phyloP scores from a whole-genome alignment of 2,113 vertebrate species.

The Micromys minutus region DNA sequence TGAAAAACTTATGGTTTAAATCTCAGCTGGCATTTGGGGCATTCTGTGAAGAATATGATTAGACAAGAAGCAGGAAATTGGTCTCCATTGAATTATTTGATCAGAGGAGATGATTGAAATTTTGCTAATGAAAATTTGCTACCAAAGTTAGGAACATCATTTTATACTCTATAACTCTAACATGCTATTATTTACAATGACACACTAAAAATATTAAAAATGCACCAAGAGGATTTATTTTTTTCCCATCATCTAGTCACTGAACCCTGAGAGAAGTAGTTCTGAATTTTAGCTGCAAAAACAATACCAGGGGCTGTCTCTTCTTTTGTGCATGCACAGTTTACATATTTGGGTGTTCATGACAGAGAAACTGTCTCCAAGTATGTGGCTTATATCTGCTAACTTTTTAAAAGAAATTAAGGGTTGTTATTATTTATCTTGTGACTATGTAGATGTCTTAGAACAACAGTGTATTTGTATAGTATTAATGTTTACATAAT shows the following conservation, averaged over 20 bases:
- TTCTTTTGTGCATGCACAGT: neutral
- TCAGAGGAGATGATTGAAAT: constrained; percentile 1
- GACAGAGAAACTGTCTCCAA: neutral
- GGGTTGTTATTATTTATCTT: neutral
- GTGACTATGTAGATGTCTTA: constrained; percentile 4
- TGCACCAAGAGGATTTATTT: neutral
- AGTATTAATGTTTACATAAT: neutral
- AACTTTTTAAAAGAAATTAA: neutral
- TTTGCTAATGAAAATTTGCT: constrained; percentile 1
- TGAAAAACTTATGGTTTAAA: neutral
- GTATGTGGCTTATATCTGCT: neutral
- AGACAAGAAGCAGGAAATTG: neutral
- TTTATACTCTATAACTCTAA: constrained; percentile 21
- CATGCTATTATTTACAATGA: neutral
- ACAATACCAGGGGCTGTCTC: neutral
- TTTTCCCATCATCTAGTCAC: neutral
- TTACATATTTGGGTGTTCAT: neutral
- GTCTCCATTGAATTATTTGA: neutral
- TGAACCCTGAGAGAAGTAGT: neutral
- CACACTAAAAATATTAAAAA: neutral
- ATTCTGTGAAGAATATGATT: neutral
- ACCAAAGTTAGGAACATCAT: neutral
- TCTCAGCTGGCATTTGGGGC: neutral
- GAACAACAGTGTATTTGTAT: constrained; percentile 3
- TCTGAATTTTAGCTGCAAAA: neutral